Evolutionary conservation across 2,888 invertebrate species (phyloP).

Genomic region (Acanthosepion lycidas): DNA sequence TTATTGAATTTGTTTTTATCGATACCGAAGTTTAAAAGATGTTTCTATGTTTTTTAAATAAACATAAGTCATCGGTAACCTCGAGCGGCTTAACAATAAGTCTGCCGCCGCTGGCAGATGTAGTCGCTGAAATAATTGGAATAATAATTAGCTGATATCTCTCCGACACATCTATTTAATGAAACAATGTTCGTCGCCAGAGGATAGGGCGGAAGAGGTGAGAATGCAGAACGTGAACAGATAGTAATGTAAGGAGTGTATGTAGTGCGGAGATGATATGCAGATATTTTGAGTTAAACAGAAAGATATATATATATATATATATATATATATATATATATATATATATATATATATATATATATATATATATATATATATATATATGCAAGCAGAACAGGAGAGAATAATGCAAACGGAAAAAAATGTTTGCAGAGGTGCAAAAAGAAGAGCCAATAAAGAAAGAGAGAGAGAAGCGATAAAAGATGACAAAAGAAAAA

Average conservation of each 20-base stretch:
- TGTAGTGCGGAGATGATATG: no score
- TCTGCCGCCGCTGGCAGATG: background rate
- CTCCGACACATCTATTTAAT: conserved; percentile 20
- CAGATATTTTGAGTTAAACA: no score
- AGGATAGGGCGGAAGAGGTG: background rate
- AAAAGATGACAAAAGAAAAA: background rate
- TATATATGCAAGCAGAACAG: background rate
- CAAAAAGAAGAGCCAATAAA: background rate
- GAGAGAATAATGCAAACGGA: background rate
- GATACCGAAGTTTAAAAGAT: background rate
- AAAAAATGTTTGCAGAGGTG: background rate
- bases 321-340: no score
- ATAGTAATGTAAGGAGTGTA: background rate
- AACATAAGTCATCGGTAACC: background rate
- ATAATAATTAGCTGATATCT: conserved; percentile 33
- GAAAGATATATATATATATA: no score
- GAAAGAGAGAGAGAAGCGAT: background rate
- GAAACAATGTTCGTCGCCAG: conserved; percentile 5
- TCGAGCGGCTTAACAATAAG: background rate
- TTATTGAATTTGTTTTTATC: conserved; percentile 9
- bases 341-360: no score
- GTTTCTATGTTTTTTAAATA: background rate
- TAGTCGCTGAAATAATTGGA: background rate
- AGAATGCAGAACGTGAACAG: background rate
- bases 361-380: background rate